Base-by-base conservation (phyloP, 2,113 vertebrate species). In the Xiphias gladius region DNA sequence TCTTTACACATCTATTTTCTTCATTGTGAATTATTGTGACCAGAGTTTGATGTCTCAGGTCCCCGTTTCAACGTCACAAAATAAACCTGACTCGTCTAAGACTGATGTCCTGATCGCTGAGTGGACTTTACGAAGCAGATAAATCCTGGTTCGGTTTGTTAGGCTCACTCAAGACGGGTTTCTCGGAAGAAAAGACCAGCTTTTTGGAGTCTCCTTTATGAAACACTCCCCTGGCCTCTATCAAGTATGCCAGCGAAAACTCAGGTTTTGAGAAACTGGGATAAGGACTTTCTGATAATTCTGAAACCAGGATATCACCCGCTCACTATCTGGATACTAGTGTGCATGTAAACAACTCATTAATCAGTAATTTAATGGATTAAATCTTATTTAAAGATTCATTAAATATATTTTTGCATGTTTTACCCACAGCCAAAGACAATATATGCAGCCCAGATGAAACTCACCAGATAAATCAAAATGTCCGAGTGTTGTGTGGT, bases 401-500 rank as follows among this genome's bases (percentile, higher is more conserved):
- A 58, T 58, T 9, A 28, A 26, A 26, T 5, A 13, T n/a, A 12
- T 13, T 11, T 54, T n/a, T 9, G 52, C 3, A 5, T 57, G 3
- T 57, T 57, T 26, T 1, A 52, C 50, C 2, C 50, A 22, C 50
- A 50, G 19, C 5, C 48, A 50, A 50, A 50, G 5, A 55, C n/a
- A 55, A 24, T 13, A 14, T 19, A 43, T 5, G 62, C 19, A 35
- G 17, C 32, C 1, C 11, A 73, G 32, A 37, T 2, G 12, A 75
- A 61, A 80, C 91, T 85, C 46, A 95, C 94, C 91, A 0, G 77
- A 67, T 19, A 88, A 80, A 52, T 93, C 90, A 0, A 91, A 79
- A 43, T 93, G 93, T 79, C 92, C 92, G 0, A 91, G 84, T 0
- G 84, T 69, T 0, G 86, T 89, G 84, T 95, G 91, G 79, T 93